A percentile compares a stretch with the other conserved stretches of the same genome.
These are phyloP conservation scores for Ornithoptera alexandrae DNA, from an alignment of 2,888 invertebrate species.

Conservation along the genomic window DNA sequence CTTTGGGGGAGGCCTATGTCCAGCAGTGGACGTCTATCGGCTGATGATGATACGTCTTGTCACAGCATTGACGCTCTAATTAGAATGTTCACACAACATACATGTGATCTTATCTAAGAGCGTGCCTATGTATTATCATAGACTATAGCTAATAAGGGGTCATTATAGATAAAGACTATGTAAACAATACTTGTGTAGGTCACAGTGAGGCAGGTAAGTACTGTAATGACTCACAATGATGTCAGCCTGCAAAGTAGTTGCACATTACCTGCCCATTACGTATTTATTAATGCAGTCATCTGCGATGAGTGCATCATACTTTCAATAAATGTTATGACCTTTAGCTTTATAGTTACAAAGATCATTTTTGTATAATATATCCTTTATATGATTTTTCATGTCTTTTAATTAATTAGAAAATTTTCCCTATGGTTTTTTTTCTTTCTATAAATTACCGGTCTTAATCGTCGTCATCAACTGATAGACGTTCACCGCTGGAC, in stretches of 20 bases:
- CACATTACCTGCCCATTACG: background rate
- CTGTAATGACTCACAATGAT: conserved; percentile 21
- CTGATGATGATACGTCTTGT: too few relatives aligned
- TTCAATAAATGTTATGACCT: conserved; percentile 6
- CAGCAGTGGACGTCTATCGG: too few relatives aligned
- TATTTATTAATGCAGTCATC: conserved; percentile 18
- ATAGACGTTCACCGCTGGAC: too few relatives aligned
- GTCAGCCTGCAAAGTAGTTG: conserved; percentile 18
- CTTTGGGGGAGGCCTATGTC: too few relatives aligned
- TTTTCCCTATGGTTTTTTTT: background rate
- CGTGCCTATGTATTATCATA: too few relatives aligned
- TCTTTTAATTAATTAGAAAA: background rate
- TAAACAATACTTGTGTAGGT: conserved; percentile 17
- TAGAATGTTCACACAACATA: too few relatives aligned
- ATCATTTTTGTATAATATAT: conserved; percentile 1
- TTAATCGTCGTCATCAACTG: too few relatives aligned
- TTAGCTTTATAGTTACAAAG: conserved; percentile 1
- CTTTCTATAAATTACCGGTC: too few relatives aligned
- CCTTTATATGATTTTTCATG: too few relatives aligned
- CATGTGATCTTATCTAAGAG: too few relatives aligned
- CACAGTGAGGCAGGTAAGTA: conserved; percentile 27
- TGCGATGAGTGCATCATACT: conserved; percentile 13
- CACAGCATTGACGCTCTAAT: too few relatives aligned
- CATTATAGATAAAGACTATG: conserved; percentile 13
- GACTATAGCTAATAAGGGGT: conserved; percentile 1